Evolutionary conservation across 2,888 invertebrate species (phyloP).

Genomic region (Acrobasis repandana): DNA sequence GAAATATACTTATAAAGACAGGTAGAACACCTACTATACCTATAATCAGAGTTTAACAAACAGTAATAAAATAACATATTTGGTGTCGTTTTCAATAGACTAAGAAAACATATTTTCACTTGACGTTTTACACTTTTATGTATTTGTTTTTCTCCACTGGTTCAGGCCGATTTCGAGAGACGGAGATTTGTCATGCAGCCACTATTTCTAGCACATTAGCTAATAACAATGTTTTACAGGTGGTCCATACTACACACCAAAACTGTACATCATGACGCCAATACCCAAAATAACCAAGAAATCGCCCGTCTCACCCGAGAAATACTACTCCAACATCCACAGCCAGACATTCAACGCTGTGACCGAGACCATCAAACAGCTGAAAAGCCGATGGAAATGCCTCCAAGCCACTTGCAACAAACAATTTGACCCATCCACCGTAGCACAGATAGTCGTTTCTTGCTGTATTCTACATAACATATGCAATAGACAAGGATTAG

Average conservation of each 20-base stretch:
- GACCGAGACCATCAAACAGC: constrained; percentile 65
- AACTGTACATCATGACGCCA: constrained; percentile 68
- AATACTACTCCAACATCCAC: constrained; percentile 67
- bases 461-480: constrained; percentile 70
- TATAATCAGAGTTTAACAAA: too few relatives aligned
- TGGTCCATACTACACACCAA: constrained; percentile 66
- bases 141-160: neutral
- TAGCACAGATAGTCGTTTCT: constrained; percentile 63
- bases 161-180: too few relatives aligned
- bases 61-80: too few relatives aligned
- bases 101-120: too few relatives aligned
- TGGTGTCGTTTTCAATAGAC: too few relatives aligned
- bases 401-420: constrained; percentile 71
- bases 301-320: constrained; percentile 69
- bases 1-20: too few relatives aligned
- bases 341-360: constrained; percentile 52
- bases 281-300: constrained; percentile 73
- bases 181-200: too few relatives aligned
- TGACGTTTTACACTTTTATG: too few relatives aligned
- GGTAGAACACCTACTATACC: too few relatives aligned
- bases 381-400: constrained; percentile 74
- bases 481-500: constrained; percentile 55
- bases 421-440: constrained; percentile 64
- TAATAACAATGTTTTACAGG: constrained; percentile 47
- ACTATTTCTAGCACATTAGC: neutral